These are phyloP conservation scores for Amniataba percoides DNA, from an alignment of 2,797 vertebrate genomes.

Conservation along the genomic window DNA sequence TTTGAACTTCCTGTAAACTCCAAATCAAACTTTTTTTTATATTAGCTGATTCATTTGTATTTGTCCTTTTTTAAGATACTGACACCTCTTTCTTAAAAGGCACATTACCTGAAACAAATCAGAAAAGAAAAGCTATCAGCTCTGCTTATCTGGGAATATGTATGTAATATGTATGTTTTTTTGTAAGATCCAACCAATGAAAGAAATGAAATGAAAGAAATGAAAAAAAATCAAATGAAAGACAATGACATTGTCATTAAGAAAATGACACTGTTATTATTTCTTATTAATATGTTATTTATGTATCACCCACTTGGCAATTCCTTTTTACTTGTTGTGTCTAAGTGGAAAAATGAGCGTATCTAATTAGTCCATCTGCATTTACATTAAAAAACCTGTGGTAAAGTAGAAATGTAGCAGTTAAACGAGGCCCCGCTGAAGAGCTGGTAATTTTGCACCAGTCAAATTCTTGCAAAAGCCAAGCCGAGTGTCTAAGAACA, in stretches of 20 bases:
- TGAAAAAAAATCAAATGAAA: too few species aligned
- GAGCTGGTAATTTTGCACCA: not conserved
- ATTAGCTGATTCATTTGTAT: not conserved
- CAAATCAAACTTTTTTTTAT: not conserved
- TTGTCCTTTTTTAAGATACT: not conserved
- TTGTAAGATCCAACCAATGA: not conserved
- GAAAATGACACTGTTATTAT: too few species aligned
- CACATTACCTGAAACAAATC: not conserved
- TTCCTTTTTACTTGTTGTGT: not conserved
- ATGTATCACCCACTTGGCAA: too few species aligned
- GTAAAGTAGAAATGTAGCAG: not conserved
- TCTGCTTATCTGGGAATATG: not conserved
- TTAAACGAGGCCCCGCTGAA: not conserved
- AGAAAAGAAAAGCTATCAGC: not conserved
- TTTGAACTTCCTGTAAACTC: too few species aligned
- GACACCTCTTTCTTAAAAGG: not conserved
- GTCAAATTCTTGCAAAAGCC: conserved; percentile 8
- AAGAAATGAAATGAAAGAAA: too few species aligned
- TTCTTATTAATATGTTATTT: too few species aligned
- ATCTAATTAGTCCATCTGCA: not conserved
- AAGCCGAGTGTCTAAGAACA: conserved; percentile 28
- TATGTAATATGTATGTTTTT: not conserved
- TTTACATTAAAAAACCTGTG: not conserved
- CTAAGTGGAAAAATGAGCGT: not conserved
- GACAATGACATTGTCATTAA: too few species aligned